Percentiles rank a stretch among this genome's conserved stretches.
Evolutionary conservation across 2,113 vertebrate species (phyloP).

Genomic region (Pseudonaja textilis): DNA sequence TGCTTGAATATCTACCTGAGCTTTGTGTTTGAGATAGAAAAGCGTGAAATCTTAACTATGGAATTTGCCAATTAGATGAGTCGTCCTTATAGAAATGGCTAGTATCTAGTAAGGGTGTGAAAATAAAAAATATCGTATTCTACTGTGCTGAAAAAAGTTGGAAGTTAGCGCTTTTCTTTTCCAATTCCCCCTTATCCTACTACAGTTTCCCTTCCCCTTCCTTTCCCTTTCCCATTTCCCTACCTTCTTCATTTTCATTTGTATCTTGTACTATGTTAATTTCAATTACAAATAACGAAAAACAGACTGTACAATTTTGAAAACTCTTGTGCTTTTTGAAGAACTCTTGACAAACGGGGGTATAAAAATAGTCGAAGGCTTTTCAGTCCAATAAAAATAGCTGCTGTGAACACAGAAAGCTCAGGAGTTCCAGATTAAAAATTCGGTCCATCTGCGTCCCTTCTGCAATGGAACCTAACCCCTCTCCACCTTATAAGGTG

Average conservation of each 20-base stretch:
- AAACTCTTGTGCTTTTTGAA: not conserved
- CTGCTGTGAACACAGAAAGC: not conserved
- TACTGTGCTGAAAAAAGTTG: not conserved
- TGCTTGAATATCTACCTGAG: too few species aligned
- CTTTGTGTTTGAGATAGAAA: not conserved
- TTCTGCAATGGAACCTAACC: not conserved
- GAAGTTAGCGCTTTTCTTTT: not conserved
- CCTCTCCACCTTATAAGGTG: not conserved
- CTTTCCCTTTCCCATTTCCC: not conserved
- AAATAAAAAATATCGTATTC: not conserved
- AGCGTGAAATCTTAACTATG: not conserved
- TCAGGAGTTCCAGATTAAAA: not conserved
- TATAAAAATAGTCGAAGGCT: not conserved
- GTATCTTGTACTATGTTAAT: not conserved
- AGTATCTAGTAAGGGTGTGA: not conserved
- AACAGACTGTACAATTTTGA: not conserved
- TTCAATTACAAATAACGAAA: not conserved
- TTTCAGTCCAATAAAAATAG: not conserved
- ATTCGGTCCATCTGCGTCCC: not conserved
- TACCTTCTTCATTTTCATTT: not conserved
- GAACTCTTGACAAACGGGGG: not conserved
- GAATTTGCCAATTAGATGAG: not conserved
- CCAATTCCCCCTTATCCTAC: not conserved
- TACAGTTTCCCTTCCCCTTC: not conserved
- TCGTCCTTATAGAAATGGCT: not conserved